Evolutionary conservation across 2,888 invertebrate species (phyloP), one percentile per base, ranked within the genome.

Genomic region (Neelides folsomi): DNA sequence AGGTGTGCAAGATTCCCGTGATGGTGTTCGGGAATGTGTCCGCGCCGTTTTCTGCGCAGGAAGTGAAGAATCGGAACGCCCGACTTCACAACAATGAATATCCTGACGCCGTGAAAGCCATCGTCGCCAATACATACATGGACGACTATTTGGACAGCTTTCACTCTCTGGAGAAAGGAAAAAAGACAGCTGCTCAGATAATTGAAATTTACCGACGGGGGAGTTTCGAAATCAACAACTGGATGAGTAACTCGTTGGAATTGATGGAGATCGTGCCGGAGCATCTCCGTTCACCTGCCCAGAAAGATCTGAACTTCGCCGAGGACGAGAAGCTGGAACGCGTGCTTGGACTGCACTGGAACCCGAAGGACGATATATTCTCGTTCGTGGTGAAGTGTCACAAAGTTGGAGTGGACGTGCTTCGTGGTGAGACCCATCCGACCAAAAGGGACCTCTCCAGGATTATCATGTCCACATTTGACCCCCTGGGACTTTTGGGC

Each of bases 401-500:
- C 13, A 49, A 34, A 10, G 43, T 47, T 6, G 7, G 39, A n/a
- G 27, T n/a, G 2, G 46, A 10, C 9, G 35, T 42, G 1, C 9
- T 20, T 6, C 36, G 34, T 16, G 56, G 50, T 16, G 19, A 39
- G 10, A 44, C 16, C 16, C 5, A 13, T 2, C 55, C 60, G 2
- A 67, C 66, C 1, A 67, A 67, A 47, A 39, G 66, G 18, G 53
- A 56, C 15, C 37, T 65, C 27, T 45, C 66, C 6, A 53, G 51
- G 10, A 19, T 54, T 8, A 51, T 66, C 3, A 67, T 66, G 47
- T 54, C 52, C 1, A 10, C 65, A 1, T 68, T 62, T 50, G 67
- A 68, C 51, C 67, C 68, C 0, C 41, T 66, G 9, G 68, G 68
- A 45, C 58, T 67, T 42, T 13, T 66, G 2, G 49, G 55, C 10